These are phyloP conservation scores for Macroglossus sobrinus DNA, from an alignment of 2,113 vertebrate genomes.

Conservation along the genomic window DNA sequence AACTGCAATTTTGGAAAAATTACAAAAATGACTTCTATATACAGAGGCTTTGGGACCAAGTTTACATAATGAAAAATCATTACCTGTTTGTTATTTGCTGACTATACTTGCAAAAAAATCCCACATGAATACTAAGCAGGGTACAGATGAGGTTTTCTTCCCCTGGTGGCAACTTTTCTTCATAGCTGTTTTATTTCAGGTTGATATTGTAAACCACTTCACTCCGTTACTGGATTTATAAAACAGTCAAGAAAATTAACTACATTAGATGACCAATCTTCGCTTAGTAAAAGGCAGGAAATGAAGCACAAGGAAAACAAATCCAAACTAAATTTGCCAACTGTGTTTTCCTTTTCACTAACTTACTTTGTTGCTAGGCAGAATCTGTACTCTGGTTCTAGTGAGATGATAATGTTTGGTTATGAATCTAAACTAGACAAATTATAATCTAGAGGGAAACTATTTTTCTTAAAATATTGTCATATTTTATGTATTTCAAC, in stretches of 20 bases:
- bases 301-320: slow-evolving; percentile 11
- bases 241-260: neutral
- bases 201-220: neutral
- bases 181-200: neutral
- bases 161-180: neutral
- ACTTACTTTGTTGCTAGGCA: neutral
- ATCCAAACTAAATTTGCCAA: neutral
- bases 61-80: neutral
- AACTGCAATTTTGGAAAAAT: slow-evolving; percentile 1
- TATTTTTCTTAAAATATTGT: slow-evolving; percentile 35
- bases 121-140: neutral
- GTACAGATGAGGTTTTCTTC: neutral
- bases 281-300: neutral
- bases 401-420: neutral
- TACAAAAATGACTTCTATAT: neutral
- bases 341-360: neutral
- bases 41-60: neutral
- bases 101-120: neutral
- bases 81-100: neutral
- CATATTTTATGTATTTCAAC: slow-evolving; percentile 52
- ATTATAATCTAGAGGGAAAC: neutral
- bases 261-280: neutral
- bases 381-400: slow-evolving; percentile 45
- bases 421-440: slow-evolving; percentile 66
- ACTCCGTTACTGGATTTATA: neutral